Base-by-base conservation (phyloP, 2,113 vertebrate genomes). In the Xyrauchen texanus region DNA sequence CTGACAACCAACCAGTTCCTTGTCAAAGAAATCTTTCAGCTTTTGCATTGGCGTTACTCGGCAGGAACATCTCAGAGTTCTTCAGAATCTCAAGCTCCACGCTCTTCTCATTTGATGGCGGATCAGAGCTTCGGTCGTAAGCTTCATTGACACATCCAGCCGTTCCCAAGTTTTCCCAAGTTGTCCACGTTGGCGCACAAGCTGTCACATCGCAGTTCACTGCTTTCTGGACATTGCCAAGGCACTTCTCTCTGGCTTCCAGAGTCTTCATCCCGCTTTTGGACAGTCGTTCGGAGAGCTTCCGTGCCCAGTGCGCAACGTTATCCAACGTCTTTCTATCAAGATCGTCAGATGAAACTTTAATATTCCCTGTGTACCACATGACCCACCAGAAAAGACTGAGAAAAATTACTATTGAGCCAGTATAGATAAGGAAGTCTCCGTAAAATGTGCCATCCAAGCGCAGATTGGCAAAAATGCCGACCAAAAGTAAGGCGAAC, bases 391-490 rank as follows among this genome's bases (percentile, higher is more conserved):
- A 93, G 13, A 90, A 45, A 52, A 94, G 49, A 60, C 93, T 94
- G 66, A 93, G 47, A 76, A 88, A 93, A 7, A 94, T 87, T 1
- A 93, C 62, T 47, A 94, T 3, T 0, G 93, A 83, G 11, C 93
- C 93, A 12, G 91, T 92, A 85, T 90, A 93, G 79, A 94, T 89
- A 11, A 94, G 88, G 69, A 93, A 94, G 79, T 94, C 93, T 4
- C 92, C 92, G 9, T 92, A 92, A 76, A 90, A 93, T 62, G 82
- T 88, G 0, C 90, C 92, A 49, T 87, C 51, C 42, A 86, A 0
- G 0, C 71, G 85, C 70, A 92, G 80, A 57, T 93, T 85, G 5
- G 90, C 93, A 78, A 94, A 93, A 63, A 93, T 86, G 8, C 93
- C 93, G n/a, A 93, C 83, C 8, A 94, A 82, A 0, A 94, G 84